Evolutionary conservation across 2,797 vertebrate genomes (phyloP), one percentile per base, ranked within the genome.

Genomic region (Danio albolineatus): DNA sequence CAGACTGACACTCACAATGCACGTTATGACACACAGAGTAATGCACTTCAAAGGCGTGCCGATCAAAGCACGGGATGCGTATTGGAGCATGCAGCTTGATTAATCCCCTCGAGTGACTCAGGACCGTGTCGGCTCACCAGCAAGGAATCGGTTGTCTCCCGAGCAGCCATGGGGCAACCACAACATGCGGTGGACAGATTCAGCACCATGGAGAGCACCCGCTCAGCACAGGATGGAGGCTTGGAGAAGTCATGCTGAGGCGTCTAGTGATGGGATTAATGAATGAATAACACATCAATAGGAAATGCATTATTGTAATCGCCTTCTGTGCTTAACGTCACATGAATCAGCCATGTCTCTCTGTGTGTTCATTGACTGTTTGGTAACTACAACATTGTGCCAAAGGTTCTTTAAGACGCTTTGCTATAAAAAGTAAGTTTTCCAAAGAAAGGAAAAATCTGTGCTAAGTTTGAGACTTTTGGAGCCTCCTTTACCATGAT

Each of bases 181-280:
- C 44, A 53, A 38, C n/a, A n/a, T 59, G 64, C 16, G 1, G 67
- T 7, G 49, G 10, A 38, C 57, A 39, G 62, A n/a, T 83, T 87
- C 88, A 86, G 85, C 61, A 86, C 80, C 84, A 83, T 2, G 81
- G 84, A 87, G 53, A 85, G 82, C 14, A 28, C 60, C 48, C 76
- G 44, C 73, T 59, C 36, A 6, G 39, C 13, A 10, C 71, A 59
- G 64, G 59, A 70, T 39, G 61, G 71, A 82, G 59, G 61, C n/a
- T n/a, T 10, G 14, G 75, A 44, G 38, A 62, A 28, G 75, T 39
- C 57, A 48, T 8, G 13, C 48, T 41, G 70, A 56, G 57, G 51
- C 17, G 8, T 17, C 6, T 28, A 65, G 51, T 51, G 65, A 76
- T 57, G 39, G 13, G 28, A 73, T 72, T 72, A 83, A 85, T 76